A percentile compares a stretch with the other conserved stretches of the same genome.
Conservation (phyloP, 2,113 vertebrate species). For the Brachyhypopomus occidentalis region DNA sequence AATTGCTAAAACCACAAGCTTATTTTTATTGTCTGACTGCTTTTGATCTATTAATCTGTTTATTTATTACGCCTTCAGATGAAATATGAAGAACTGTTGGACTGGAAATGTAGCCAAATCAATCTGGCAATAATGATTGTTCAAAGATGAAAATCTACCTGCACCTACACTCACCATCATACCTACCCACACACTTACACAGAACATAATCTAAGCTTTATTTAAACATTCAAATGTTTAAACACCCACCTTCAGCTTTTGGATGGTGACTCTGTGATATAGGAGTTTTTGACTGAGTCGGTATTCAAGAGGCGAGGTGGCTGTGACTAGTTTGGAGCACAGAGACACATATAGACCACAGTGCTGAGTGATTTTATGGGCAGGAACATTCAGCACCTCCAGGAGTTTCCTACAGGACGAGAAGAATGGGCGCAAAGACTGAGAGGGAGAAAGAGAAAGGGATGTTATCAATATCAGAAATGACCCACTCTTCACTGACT, state of each 20-base stretch:
- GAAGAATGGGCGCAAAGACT: slow-evolving; percentile 80
- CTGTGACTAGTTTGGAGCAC: slow-evolving; percentile 79
- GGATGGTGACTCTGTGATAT: slow-evolving; percentile 78
- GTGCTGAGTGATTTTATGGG: slow-evolving; percentile 52
- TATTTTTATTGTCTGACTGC: no score
- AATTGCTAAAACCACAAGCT: no score
- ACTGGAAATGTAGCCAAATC: no score
- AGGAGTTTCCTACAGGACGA: slow-evolving; percentile 73
- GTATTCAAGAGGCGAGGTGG: slow-evolving; percentile 71
- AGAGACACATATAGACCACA: slow-evolving; percentile 77
- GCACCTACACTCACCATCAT: neutral
- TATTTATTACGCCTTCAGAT: no score
- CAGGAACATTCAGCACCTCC: slow-evolving; percentile 72
- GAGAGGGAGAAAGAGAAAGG: slow-evolving; percentile 53
- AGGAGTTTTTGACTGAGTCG: slow-evolving; percentile 72
- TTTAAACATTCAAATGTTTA: neutral
- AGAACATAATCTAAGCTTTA: neutral
- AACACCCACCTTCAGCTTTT: slow-evolving; percentile 80
- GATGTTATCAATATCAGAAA: neutral
- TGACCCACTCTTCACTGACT: neutral
- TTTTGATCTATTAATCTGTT: no score
- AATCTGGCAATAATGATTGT: neutral
- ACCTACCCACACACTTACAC: neutral
- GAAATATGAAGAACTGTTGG: no score
- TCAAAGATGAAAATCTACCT: neutral